Conservation (phyloP, 1,140 invertebrate genomes). For the Penaeus japonicus region DNA sequence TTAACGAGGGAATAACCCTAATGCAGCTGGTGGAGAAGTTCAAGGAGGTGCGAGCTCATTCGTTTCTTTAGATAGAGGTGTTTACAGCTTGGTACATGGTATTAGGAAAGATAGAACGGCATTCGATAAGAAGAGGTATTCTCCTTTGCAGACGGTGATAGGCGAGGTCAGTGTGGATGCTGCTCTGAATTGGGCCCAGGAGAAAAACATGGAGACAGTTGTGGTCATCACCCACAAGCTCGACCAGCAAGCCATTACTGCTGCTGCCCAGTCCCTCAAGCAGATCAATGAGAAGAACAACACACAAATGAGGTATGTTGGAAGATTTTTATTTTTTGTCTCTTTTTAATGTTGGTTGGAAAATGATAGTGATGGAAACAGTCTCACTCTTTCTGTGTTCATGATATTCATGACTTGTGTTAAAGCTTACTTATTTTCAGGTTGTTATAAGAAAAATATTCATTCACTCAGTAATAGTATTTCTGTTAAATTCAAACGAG, state of each 20-base stretch:
- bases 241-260: not conserved
- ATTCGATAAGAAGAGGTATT: not conserved
- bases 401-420: no score
- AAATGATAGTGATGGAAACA: no score
- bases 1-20: no score
- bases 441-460: no score
- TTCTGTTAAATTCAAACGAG: no score
- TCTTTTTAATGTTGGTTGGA: not conserved
- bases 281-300: slow-evolving; percentile 15
- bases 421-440: no score
- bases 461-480: no score
- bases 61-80: not conserved
- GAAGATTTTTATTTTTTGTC: not conserved
- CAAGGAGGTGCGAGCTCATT: not conserved
- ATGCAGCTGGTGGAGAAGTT: not conserved
- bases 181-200: slow-evolving; percentile 25
- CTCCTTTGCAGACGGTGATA: slow-evolving; percentile 14
- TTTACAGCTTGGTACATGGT: not conserved
- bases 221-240: slow-evolving; percentile 26
- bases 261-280: not conserved
- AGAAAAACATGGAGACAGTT: slow-evolving; percentile 7
- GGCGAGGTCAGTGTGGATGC: slow-evolving; percentile 21
- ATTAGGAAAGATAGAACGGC: not conserved
- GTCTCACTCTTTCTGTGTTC: no score
- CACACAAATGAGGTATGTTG: slow-evolving; percentile 21